phyloP scores from a whole-genome alignment of 1,140 invertebrate genomes.

The Diorhabda elongata region DNA sequence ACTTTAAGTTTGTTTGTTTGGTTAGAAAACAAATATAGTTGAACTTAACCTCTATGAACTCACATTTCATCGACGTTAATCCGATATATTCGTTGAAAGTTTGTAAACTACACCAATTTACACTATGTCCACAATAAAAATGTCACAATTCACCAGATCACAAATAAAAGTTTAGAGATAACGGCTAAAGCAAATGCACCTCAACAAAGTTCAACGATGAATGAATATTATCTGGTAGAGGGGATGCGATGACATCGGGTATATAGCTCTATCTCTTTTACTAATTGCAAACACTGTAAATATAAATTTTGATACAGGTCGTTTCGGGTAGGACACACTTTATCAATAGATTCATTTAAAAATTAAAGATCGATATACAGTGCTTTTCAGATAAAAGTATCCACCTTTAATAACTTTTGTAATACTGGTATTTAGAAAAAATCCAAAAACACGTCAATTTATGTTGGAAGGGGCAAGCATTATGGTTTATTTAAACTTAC shows the following conservation, averaged over 20 bases:
- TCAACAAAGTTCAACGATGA: conserved; percentile 5
- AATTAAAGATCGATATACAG: no score
- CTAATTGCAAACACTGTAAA: not conserved
- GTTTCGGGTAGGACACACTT: no score
- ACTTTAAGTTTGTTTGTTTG: conserved; percentile 7
- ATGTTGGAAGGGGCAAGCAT: no score
- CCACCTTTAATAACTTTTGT: no score
- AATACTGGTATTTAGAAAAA: no score
- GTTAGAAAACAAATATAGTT: conserved; percentile 19
- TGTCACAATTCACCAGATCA: conserved; percentile 10
- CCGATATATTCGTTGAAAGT: not conserved
- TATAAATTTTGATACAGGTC: not conserved
- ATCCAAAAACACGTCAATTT: no score
- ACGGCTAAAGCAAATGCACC: conserved; percentile 2
- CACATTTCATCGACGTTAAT: conserved; percentile 7
- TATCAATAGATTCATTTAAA: no score
- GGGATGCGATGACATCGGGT: conserved; percentile 5
- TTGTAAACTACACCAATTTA: conserved; percentile 7
- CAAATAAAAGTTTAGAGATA: conserved; percentile 1
- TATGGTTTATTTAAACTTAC: no score
- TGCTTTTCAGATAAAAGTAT: no score
- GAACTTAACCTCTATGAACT: conserved; percentile 18
- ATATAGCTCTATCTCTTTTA: not conserved
- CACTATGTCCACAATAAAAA: conserved; percentile 1
- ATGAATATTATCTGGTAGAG: conserved; percentile 1